Percentiles rank a stretch among this genome's conserved stretches.
These are phyloP conservation scores for Megalops atlanticus DNA, from an alignment of 2,113 vertebrate genomes.

Conservation along the genomic window DNA sequence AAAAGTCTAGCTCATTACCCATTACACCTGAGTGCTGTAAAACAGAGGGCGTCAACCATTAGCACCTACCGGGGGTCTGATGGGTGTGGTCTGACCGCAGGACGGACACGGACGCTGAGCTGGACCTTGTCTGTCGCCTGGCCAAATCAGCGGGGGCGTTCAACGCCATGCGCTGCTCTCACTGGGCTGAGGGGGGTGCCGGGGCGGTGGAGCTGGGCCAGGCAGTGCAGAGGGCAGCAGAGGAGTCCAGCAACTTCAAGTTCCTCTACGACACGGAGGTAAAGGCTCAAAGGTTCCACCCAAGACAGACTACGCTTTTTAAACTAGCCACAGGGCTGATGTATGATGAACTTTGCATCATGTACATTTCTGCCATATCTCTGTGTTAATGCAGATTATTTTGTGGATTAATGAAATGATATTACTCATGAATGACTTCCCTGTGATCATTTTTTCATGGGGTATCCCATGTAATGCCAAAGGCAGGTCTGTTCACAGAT, in stretches of 20 bases:
- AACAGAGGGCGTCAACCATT: background rate
- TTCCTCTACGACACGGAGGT: conserved; percentile 91
- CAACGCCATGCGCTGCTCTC: conserved; percentile 86
- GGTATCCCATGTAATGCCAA: background rate
- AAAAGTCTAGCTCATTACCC: background rate
- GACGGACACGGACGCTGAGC: conserved; percentile 85
- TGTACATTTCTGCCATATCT: background rate
- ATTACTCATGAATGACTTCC: background rate
- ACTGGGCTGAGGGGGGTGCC: conserved; percentile 93
- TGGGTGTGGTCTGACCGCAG: conserved; percentile 66
- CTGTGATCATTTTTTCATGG: background rate
- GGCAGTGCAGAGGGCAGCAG: conserved; percentile 85
- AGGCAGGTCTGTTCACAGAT: background rate
- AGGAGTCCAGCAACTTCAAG: conserved; percentile 80
- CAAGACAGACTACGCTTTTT: too few relatives aligned
- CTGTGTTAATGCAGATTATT: too few relatives aligned
- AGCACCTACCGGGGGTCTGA: background rate
- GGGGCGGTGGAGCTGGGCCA: conserved; percentile 82
- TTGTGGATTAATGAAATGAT: background rate
- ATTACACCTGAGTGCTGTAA: background rate
- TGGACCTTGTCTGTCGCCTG: conserved; percentile 79
- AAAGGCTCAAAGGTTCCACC: conserved; percentile 23
- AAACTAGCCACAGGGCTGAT: too few relatives aligned
- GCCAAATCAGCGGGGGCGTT: conserved; percentile 88
- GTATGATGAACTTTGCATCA: background rate